Base-by-base conservation (phyloP, 2,797 vertebrate species). In the Peromyscus eremicus region DNA sequence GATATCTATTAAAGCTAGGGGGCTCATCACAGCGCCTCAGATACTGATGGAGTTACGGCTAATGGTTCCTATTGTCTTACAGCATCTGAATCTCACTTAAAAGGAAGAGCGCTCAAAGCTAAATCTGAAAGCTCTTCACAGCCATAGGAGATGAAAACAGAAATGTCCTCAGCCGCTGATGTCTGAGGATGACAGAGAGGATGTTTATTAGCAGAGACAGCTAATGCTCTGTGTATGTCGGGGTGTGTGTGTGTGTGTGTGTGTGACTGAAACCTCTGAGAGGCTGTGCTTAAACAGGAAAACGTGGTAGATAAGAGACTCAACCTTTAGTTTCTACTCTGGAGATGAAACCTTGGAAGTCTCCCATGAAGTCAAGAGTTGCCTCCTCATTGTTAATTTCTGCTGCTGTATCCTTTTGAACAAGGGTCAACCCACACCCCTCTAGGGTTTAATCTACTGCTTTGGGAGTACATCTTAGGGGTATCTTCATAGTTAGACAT, bases 141-240 rank as follows among this genome's bases (percentile, higher is more conserved):
- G 85, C 87, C 66, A 68, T 29, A 95, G n/a, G 75, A 97, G 95
- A 97, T 97, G 86, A 95, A 97, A 98, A 97, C 91, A 97, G 92
- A 91, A 98, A 95, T 89, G 76, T 97, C 93, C 97, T 73, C 6
- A n/a, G 98, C 95, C 96, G 97, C 97, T 98, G 98, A 98, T 97
- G 97, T 92, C 79, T 91, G 40, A 0, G 2, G 92, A 98, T 98
- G 98, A 97, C 98, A 98, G 97, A 97, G 92, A 64, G 98, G 96
- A 98, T 97, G 98, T 97, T 98, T 98, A 98, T 98, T 98, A 75
- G 86, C 64, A 79, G 2, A 94, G 98, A 98, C 98, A 98, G 97
- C 96, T 98, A 98, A 97, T 96, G 97, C 96, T 97, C 90, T 86
- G 93, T 95, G 93, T 97, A 71, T 96, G 97, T 97, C 10, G 49